Evolutionary conservation across 2,888 invertebrate genomes (phyloP), one percentile per base, ranked within the genome.

Genomic region (Hartigia nigra): DNA sequence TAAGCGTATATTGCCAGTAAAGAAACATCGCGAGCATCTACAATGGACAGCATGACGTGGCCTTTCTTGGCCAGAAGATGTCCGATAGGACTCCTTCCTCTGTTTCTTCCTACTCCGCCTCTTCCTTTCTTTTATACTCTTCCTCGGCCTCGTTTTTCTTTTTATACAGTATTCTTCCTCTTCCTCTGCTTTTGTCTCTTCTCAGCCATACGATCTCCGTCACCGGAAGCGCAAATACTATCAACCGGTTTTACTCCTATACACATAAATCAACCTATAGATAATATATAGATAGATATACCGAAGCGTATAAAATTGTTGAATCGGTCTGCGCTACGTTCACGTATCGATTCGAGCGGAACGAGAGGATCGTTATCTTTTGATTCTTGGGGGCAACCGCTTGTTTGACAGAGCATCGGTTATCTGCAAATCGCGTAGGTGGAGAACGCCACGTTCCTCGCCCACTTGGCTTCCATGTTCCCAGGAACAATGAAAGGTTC

Each of bases 351-450:
- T 4, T 5, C 39, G 14, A 39, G 70, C 31, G 36, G 37, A 39
- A 75, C 76, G 74, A 78, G 55, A 76, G 77, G 80, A 81, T 81
- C 70, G 74, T 77, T 78, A 55, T 75, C 74, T 78, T 39, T 23
- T 39, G 39, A 39, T 39, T 39, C 39, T 39, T 39, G 39, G 14
- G 39, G 39, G 39, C 39, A 39, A 39, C 39, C 39, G 39, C 39
- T 39, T 39, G 39, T 23, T 39, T 70, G 70, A 70, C 31, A 32
- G 70, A 70, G 70, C 70, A 70, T 70, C 70, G 70, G 70, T 70
- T 70, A 70, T 70, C 70, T 32, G 12, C 70, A 32, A 85, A 82
- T 83, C 78, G 84, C 83, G 87, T 87, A 84, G 87, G 87, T 81
- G 87, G 87, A 81, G 80, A 86, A 86, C 2, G 39, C 14, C 39